Evolutionary conservation across 35 echinoderm and acorn worm genomes (phyloP).

Genomic region (Anneissia japonica): DNA sequence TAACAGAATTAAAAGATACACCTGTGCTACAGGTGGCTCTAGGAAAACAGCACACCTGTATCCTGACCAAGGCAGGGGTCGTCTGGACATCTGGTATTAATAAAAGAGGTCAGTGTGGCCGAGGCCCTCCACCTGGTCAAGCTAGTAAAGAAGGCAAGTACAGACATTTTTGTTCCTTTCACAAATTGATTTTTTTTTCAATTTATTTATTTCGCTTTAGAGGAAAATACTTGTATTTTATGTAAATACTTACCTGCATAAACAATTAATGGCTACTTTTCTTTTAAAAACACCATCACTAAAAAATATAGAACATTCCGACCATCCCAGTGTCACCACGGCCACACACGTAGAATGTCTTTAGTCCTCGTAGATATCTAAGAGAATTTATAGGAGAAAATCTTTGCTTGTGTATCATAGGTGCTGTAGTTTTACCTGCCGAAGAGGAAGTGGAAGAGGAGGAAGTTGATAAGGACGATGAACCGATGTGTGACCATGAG

Average conservation of each 20-base stretch:
- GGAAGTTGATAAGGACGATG: slow-evolving; percentile 65
- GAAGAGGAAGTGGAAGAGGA: slow-evolving; percentile 80
- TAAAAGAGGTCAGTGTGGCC: slow-evolving; percentile 92
- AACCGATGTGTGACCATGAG: slow-evolving; percentile 66
- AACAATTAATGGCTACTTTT: no score
- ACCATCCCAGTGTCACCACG: no score
- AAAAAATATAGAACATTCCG: no score
- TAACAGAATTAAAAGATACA: slow-evolving; percentile 61
- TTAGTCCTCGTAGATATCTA: no score
- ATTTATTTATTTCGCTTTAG: no score
- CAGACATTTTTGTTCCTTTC: no score
- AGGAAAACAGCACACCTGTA: slow-evolving; percentile 70
- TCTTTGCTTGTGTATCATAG: neutral
- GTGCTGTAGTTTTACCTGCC: neutral
- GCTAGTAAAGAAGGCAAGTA: slow-evolving; percentile 71
- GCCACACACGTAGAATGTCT: no score
- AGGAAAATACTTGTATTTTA: no score
- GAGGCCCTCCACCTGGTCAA: slow-evolving; percentile 44
- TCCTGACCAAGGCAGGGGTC: slow-evolving; percentile 47
- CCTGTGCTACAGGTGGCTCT: slow-evolving; percentile 56
- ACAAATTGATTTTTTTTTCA: no score
- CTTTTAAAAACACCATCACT: no score
- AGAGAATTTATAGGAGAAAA: no score
- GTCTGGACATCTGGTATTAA: slow-evolving; percentile 89
- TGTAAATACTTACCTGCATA: no score